A percentile compares a stretch with the other conserved stretches of the same genome.
These are phyloP conservation scores for Homalodisca vitripennis DNA, from an alignment of 1,140 invertebrate species.

Conservation along the genomic window DNA sequence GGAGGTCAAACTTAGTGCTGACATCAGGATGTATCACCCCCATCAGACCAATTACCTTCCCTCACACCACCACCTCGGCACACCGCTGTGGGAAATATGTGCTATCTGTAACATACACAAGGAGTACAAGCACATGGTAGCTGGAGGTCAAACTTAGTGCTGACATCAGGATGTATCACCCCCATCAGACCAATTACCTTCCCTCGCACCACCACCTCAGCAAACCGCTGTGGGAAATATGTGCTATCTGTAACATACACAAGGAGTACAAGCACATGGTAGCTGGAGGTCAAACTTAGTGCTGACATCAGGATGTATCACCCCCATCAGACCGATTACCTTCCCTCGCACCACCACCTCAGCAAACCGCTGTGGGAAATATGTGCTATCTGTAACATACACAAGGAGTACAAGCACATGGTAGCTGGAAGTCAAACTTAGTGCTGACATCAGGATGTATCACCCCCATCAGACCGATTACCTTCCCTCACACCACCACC, in stretches of 20 bases:
- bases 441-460: constrained; percentile 89
- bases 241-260: constrained; percentile 68
- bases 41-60: constrained; percentile 75
- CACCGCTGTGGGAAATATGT: constrained; percentile 91
- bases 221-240: constrained; percentile 91
- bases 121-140: constrained; percentile 11
- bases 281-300: constrained; percentile 56
- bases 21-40: constrained; percentile 95
- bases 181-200: constrained; percentile 82
- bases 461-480: constrained; percentile 87
- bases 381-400: constrained; percentile 74
- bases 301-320: constrained; percentile 91
- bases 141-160: constrained; percentile 61
- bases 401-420: constrained; percentile 14
- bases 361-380: constrained; percentile 90
- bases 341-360: constrained; percentile 72
- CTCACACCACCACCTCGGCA: constrained; percentile 79
- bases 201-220: constrained; percentile 75
- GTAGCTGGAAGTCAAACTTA: constrained; percentile 54
- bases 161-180: constrained; percentile 89
- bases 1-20: constrained; percentile 61
- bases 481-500: constrained; percentile 67
- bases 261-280: neutral
- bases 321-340: constrained; percentile 83
- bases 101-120: constrained; percentile 64